These are phyloP conservation scores for Gibbula magus DNA, from an alignment of 2,888 invertebrate genomes.

Conservation along the genomic window DNA sequence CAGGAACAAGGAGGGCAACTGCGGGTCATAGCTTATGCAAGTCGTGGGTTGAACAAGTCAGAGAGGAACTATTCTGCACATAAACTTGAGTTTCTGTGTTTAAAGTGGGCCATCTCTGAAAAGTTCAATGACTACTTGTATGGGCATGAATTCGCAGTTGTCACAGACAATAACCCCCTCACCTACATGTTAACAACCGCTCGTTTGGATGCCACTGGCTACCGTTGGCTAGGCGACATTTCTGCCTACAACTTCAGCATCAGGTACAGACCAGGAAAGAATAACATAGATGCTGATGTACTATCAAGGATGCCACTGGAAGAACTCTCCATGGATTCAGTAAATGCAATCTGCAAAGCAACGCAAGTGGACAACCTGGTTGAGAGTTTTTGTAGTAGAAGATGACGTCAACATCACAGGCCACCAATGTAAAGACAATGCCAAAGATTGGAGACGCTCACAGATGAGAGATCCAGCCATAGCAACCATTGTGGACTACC, in stretches of 20 bases:
- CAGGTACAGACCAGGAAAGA: constrained; percentile 43
- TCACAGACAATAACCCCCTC: constrained; percentile 32
- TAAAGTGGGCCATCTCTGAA: constrained; percentile 43
- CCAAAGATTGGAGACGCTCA: too few relatives aligned
- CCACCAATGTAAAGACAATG: too few relatives aligned
- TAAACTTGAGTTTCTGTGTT: constrained; percentile 39
- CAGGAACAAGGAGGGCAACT: constrained; percentile 30
- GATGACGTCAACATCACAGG: background rate
- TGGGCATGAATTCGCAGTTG: constrained; percentile 34
- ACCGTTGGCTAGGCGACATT: background rate
- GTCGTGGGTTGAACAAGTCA: constrained; percentile 30
- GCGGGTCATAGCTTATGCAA: constrained; percentile 36
- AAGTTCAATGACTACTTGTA: constrained; percentile 35
- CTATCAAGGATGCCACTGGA: constrained; percentile 39
- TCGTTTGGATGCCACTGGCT: background rate
- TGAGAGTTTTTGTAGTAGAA: background rate
- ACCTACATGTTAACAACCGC: background rate
- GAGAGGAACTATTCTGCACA: constrained; percentile 39
- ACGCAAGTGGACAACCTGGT: background rate
- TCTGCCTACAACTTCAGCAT: constrained; percentile 25
- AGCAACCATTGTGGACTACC: too few relatives aligned
- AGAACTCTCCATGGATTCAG: constrained; percentile 12
- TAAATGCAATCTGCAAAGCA: constrained; percentile 11
- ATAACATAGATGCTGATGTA: too few relatives aligned
- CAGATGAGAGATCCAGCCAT: too few relatives aligned